Percentiles rank a stretch among this genome's conserved stretches.
Evolutionary conservation across 2,113 vertebrate species (phyloP).

Genomic region (Ageneiosus marmoratus): DNA sequence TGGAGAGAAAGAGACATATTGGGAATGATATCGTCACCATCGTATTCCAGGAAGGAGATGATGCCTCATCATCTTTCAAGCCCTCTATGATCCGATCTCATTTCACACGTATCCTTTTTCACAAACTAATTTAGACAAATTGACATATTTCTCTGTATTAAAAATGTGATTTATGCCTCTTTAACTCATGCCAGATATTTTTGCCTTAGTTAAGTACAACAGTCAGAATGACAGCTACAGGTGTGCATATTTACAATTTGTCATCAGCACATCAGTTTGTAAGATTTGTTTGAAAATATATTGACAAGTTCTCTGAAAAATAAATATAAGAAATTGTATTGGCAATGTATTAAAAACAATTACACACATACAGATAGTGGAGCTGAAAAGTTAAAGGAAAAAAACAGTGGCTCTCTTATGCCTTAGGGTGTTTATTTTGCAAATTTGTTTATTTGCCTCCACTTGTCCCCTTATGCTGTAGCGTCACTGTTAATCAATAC

Average conservation of each 20-base stretch:
- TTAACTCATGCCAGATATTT: constrained; percentile 90
- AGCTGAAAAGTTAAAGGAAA: no score
- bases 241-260: constrained; percentile 67
- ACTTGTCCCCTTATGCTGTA: no score
- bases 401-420: no score
- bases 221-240: constrained; percentile 95
- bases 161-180: constrained; percentile 56
- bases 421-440: no score
- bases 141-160: background rate
- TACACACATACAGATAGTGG: background rate
- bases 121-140: background rate
- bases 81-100: constrained; percentile 99
- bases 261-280: background rate
- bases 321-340: background rate
- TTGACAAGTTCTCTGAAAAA: background rate
- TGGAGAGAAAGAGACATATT: constrained; percentile 97
- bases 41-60: constrained; percentile 96
- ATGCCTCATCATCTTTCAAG: constrained; percentile 89
- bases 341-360: background rate
- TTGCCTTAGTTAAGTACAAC: constrained; percentile 98
- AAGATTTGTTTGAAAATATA: background rate
- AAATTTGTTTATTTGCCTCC: no score
- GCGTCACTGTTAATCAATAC: no score
- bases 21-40: constrained; percentile 98
- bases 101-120: constrained; percentile 94